Evolutionary conservation across 1,140 invertebrate species (phyloP), one percentile per base, ranked within the genome.

Genomic region (Eriocheir sinensis): DNA sequence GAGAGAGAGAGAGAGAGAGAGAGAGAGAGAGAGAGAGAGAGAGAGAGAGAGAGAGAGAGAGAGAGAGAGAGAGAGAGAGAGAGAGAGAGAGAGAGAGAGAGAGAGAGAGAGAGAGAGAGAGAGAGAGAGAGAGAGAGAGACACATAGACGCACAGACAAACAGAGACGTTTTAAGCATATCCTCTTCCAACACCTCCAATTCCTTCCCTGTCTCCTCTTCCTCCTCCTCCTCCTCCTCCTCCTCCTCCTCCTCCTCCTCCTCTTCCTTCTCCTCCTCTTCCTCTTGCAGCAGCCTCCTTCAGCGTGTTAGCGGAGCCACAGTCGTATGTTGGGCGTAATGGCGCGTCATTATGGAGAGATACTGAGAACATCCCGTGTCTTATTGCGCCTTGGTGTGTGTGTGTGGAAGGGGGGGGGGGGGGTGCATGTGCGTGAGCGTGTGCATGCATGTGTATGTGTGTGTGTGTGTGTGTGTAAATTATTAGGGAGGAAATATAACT

Each of bases 301-400:
- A 1, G 48, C 12, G 48, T 27, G 60, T 72, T 72, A 72, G 60
- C n/a, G 60, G 60, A 21, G 60, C 27, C 27, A 21, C 60, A 72
- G 21, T 72, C 60, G 21, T 72, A 72, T n/a, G 60, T 72, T 72
- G 60, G 12, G 60, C 21, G 60, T 72, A 72, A 72, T 72, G 60
- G 60, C n/a, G 60, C 60, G 60, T n/a, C 27, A 72, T 72, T 72
- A 72, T 72, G 60, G 60, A 72, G 27, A 72, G 60, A 72, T 72
- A 72, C 60, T 72, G 60, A n/a, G 60, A 72, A n/a, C 60, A 72
- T 72, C 60, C n/a, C 60, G 60, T 72, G 60, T 72, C 2, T 72
- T 72, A 72, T 72, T 21, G 60, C 60, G 60, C n/a, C 60, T n/a
- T 72, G 60, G 21, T 72, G 9, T 72, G 60, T 72, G 27, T 72